Percentiles rank a stretch among this genome's conserved stretches.
Evolutionary conservation across 2,888 invertebrate genomes (phyloP).

Genomic region (Drosophila hamatofila): DNA sequence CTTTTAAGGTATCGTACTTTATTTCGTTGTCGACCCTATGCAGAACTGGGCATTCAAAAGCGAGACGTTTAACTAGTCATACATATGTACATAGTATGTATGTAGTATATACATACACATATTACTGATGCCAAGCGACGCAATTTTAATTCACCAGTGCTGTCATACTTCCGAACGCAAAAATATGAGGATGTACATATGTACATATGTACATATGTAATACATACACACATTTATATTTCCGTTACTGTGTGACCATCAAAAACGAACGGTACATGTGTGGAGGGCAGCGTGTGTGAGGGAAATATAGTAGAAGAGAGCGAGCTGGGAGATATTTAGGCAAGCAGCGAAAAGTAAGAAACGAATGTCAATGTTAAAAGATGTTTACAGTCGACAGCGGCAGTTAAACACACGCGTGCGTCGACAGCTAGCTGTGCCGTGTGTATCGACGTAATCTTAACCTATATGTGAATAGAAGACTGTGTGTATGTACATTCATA

Average conservation of each 20-base stretch:
- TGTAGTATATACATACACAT: background rate
- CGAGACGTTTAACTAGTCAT: background rate
- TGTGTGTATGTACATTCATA: background rate
- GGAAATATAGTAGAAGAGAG: background rate
- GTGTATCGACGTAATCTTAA: background rate
- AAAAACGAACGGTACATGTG: constrained; percentile 1
- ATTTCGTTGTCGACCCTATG: background rate
- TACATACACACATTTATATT: background rate
- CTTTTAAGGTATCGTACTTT: background rate
- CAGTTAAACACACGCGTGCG: background rate
- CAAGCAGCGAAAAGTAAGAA: background rate
- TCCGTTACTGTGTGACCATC: constrained; percentile 2
- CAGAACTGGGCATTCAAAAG: too few species aligned
- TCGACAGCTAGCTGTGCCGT: background rate
- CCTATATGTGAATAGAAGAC: too few species aligned
- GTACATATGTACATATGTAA: too few species aligned
- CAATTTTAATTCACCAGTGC: constrained; percentile 48
- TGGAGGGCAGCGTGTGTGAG: background rate
- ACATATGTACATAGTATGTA: background rate
- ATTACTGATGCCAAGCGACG: too few species aligned
- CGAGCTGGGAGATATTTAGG: background rate
- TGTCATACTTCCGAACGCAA: constrained; percentile 7
- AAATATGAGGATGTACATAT: background rate
- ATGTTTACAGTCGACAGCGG: background rate
- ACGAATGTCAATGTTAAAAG: constrained; percentile 2